These are phyloP conservation scores for Diorhabda elongata DNA, from an alignment of 1,140 invertebrate genomes.

Conservation along the genomic window DNA sequence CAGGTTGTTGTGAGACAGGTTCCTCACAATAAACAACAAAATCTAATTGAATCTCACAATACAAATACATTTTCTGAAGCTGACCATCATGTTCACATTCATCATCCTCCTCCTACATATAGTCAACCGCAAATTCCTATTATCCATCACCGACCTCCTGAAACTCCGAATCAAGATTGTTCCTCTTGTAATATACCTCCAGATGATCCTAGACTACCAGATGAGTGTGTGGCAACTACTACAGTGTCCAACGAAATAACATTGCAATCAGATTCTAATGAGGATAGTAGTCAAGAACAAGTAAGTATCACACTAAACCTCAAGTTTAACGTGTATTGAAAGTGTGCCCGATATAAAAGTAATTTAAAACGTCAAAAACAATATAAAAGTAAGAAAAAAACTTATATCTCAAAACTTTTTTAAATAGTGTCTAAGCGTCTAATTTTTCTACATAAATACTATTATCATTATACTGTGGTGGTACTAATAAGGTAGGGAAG, in stretches of 20 bases:
- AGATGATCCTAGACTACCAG: constrained; percentile 22
- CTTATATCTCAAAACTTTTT: too few relatives aligned
- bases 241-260: constrained; percentile 35
- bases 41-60: constrained; percentile 42
- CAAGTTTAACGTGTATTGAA: too few relatives aligned
- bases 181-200: constrained; percentile 3
- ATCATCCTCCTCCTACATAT: constrained; percentile 18
- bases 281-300: constrained; percentile 23
- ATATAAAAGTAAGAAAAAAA: too few relatives aligned
- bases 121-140: constrained; percentile 25
- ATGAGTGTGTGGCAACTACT: constrained; percentile 37
- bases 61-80: constrained; percentile 35
- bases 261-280: constrained; percentile 28
- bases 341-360: too few relatives aligned
- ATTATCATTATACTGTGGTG: too few relatives aligned
- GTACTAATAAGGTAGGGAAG: too few relatives aligned
- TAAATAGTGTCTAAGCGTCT: too few relatives aligned
- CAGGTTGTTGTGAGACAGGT: background rate
- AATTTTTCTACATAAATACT: too few relatives aligned
- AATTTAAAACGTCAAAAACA: too few relatives aligned
- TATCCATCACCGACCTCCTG: background rate
- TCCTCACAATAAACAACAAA: constrained; percentile 5
- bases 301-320: constrained; percentile 23
- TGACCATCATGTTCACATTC: constrained; percentile 23
- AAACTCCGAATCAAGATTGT: background rate